Conservation (phyloP, 2,888 invertebrate genomes). For the Callinectes sapidus region DNA sequence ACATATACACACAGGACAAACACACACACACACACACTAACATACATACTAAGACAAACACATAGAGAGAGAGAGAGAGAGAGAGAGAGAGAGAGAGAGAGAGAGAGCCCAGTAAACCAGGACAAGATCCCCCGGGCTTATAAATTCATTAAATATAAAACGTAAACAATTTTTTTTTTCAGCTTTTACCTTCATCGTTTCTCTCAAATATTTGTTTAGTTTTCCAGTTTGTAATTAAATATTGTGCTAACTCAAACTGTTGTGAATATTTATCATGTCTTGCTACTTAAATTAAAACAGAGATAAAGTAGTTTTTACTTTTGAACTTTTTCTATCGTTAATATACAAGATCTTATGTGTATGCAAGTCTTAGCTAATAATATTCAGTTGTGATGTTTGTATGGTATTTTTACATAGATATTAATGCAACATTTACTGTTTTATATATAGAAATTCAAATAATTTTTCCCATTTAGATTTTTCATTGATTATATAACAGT, state of each 20-base stretch:
- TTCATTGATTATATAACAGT: too few relatives aligned
- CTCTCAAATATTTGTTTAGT: neutral
- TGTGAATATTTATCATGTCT: neutral
- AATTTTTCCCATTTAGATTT: too few relatives aligned
- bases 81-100: conserved; percentile 24
- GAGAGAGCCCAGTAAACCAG: neutral
- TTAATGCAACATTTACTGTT: neutral
- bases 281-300: neutral
- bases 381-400: too few relatives aligned
- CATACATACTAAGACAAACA: too few relatives aligned
- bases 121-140: neutral
- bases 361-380: too few relatives aligned
- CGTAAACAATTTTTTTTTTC: neutral
- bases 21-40: too few relatives aligned
- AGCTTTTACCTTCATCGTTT: neutral
- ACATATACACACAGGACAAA: too few relatives aligned
- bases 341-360: too few relatives aligned
- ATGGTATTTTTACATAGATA: too few relatives aligned
- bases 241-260: neutral
- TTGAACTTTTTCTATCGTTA: neutral
- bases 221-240: neutral
- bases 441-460: neutral
- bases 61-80: conserved; percentile 24
- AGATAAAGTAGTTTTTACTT: neutral
- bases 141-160: neutral